Percentiles rank a stretch among this genome's conserved stretches.
These are phyloP conservation scores for Leptosomus discolor DNA, from an alignment of 2,113 vertebrate species.

Conservation along the genomic window DNA sequence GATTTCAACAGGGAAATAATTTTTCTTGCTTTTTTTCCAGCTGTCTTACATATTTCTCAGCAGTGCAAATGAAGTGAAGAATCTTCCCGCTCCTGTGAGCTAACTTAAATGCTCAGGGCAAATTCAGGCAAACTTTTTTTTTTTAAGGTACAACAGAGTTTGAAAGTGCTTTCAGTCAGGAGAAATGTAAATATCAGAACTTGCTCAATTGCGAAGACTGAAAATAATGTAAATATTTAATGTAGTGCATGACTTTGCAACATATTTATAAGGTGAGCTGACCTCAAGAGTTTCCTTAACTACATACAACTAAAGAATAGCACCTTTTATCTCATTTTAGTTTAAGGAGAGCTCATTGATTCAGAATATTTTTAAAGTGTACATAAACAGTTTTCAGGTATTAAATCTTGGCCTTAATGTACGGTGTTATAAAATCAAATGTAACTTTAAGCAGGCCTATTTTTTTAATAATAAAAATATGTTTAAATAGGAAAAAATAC, in stretches of 20 bases:
- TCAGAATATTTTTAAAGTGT: slow-evolving; percentile 49
- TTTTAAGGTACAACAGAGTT: background rate
- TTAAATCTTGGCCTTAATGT: slow-evolving; percentile 48
- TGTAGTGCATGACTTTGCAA: slow-evolving; percentile 34
- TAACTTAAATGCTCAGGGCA: background rate
- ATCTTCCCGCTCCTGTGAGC: background rate
- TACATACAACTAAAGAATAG: slow-evolving; percentile 23
- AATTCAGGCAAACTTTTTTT: background rate
- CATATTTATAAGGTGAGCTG: slow-evolving; percentile 65
- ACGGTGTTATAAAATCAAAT: slow-evolving; percentile 55
- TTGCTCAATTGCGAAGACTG: slow-evolving; percentile 28
- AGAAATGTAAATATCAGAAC: slow-evolving; percentile 57
- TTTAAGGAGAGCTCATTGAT: slow-evolving; percentile 49
- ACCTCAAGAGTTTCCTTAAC: slow-evolving; percentile 43
- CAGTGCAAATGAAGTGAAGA: background rate
- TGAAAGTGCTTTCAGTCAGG: slow-evolving; percentile 1
- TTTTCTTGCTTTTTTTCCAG: background rate
- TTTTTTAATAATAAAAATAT: slow-evolving; percentile 48
- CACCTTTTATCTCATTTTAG: slow-evolving; percentile 55
- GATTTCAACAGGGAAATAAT: background rate
- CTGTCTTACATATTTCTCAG: background rate
- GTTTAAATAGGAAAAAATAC: slow-evolving; percentile 46
- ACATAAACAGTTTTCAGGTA: slow-evolving; percentile 50
- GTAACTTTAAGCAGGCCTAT: slow-evolving; percentile 40
- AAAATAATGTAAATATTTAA: slow-evolving; percentile 66